Evolutionary conservation across 2,888 invertebrate genomes (phyloP), one percentile per base, ranked within the genome.

Genomic region (Gonocerus acuteangulatus): DNA sequence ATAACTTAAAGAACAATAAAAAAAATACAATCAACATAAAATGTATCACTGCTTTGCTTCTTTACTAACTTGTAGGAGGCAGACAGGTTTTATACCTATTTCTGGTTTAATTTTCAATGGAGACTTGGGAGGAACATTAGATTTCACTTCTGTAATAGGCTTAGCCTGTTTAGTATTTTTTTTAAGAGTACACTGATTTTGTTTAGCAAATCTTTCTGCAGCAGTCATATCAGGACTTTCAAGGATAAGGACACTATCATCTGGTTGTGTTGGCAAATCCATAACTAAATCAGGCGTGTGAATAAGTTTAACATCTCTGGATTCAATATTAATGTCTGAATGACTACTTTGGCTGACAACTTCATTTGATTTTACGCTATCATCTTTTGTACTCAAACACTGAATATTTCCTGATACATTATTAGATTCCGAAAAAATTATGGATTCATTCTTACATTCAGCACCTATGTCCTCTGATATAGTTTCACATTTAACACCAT

Each of bases 251-350:
- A 73, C 66, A 39, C 44, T 62, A 7, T 65, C 57, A n/a, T 66
- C 67, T 18, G 63, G 65, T n/a, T 63, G 61, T 15, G 83, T 76
- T n/a, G 89, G 89, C 69, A 89, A 76, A 75, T 88, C 89, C 83
- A 89, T 85, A 66, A 90, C 89, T 62, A 89, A 78, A 76, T 89
- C 90, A 1, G 90, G 89, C 27, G 89, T 83, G 68, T 82, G 82
- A 66, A 78, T 79, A 65, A 79, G 79, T 2, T 76, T 72, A 71
- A 75, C 73, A 61, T 76, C 76, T 63, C 76, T 74, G 57, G 75
- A 74, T 59, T 48, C 59, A 18, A 13, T 13, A 19, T 44, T 57
- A 27, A 21, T 42, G 23, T 44, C 57, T 13, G 21, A 18, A 2
- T 19, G 22, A 32, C 22, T 47, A 16, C 22, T 18, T 45, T 57